phyloP scores from a whole-genome alignment of 1,140 invertebrate species.

The Eriocheir sinensis region DNA sequence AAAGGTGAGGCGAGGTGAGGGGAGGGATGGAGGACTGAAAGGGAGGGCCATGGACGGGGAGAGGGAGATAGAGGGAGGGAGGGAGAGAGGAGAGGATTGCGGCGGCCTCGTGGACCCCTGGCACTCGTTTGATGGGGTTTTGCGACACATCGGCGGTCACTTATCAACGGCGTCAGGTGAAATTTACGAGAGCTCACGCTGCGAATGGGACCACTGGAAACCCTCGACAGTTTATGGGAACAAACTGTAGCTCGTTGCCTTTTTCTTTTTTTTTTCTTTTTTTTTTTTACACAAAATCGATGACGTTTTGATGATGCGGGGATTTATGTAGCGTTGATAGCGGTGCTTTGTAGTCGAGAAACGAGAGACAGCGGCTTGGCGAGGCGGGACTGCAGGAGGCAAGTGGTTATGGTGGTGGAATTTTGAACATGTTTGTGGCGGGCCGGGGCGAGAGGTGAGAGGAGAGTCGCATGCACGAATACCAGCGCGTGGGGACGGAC shows the following conservation, averaged over 20 bases:
- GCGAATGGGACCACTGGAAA: conserved; percentile 9
- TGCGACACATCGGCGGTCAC: conserved; percentile 48
- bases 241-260: background rate
- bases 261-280: background rate
- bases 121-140: conserved; percentile 47
- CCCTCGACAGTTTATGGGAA: background rate
- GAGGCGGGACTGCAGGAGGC: background rate
- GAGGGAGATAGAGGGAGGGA: conserved; percentile 23
- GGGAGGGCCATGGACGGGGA: conserved; percentile 8
- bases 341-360: background rate
- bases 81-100: background rate
- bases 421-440: conserved; percentile 39
- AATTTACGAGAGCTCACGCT: conserved; percentile 8
- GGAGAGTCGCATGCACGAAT: background rate
- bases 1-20: conserved; percentile 6
- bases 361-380: background rate
- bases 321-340: conserved; percentile 39
- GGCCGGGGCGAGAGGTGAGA: background rate
- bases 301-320: conserved; percentile 48
- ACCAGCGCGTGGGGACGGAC: background rate
- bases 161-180: conserved; percentile 31
- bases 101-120: background rate
- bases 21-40: background rate
- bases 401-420: background rate
- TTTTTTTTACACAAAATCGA: conserved; percentile 16